Percentiles rank a stretch among this genome's conserved stretches.
Evolutionary conservation across 2,888 invertebrate species (phyloP).

Genomic region (Scotopteryx bipunctaria): DNA sequence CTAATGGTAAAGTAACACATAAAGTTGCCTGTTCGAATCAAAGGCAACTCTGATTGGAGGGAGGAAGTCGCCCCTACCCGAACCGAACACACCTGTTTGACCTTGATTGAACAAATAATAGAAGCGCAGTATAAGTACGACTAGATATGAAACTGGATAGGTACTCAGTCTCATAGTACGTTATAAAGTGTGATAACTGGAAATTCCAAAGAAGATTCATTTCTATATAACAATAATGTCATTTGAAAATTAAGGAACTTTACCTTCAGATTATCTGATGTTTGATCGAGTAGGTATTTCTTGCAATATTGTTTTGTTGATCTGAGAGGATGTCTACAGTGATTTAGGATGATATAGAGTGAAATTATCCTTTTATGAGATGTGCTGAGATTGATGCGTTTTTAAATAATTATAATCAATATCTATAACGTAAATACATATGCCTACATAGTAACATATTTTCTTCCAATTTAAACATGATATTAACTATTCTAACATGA

Average conservation of each 20-base stretch:
- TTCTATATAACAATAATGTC: too few relatives aligned
- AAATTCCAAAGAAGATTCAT: not conserved
- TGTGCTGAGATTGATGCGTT: too few relatives aligned
- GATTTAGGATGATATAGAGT: too few relatives aligned
- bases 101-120: constrained; percentile 24
- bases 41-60: constrained; percentile 61
- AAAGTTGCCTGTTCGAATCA: constrained; percentile 62
- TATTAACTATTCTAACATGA: not conserved
- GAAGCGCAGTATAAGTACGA: not conserved
- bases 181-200: not conserved
- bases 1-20: constrained; percentile 76
- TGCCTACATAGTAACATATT: too few relatives aligned
- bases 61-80: constrained; percentile 24
- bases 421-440: too few relatives aligned
- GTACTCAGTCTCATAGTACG: not conserved
- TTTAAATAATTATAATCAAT: too few relatives aligned
- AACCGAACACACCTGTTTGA: constrained; percentile 23
- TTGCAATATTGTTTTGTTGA: not conserved
- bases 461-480: too few relatives aligned
- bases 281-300: not conserved
- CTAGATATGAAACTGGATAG: not conserved
- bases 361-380: too few relatives aligned
- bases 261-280: constrained; percentile 1
- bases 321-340: too few relatives aligned
- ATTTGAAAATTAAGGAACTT: too few relatives aligned